A percentile compares a stretch with the other conserved stretches of the same genome.
Evolutionary conservation across 2,888 invertebrate species (phyloP).

Genomic region (Folsomia candida): DNA sequence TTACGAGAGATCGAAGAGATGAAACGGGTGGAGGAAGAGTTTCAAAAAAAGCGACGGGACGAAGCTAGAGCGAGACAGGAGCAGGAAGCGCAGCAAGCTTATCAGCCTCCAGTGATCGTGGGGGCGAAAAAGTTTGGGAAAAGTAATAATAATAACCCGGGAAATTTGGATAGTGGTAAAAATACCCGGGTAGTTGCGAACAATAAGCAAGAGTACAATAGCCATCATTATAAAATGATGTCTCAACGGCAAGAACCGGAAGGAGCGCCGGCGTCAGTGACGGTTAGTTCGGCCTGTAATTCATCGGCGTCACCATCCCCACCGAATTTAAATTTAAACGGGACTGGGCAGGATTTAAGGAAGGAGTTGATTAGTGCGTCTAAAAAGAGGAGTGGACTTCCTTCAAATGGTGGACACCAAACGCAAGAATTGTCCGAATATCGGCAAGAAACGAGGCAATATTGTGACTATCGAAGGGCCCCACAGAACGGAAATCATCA

Average conservation of each 20-base stretch:
- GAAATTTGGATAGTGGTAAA: neutral
- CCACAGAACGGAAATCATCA: too few species aligned
- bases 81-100: slow-evolving; percentile 29
- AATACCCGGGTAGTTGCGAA: neutral
- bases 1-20: slow-evolving; percentile 76
- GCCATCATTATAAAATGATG: slow-evolving; percentile 10
- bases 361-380: slow-evolving; percentile 49
- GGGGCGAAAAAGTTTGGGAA: neutral
- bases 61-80: slow-evolving; percentile 59
- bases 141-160: neutral
- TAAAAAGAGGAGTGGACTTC: slow-evolving; percentile 42
- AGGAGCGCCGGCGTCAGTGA: slow-evolving; percentile 51
- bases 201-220: slow-evolving; percentile 4
- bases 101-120: neutral
- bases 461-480: slow-evolving; percentile 46
- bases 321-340: neutral
- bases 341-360: slow-evolving; percentile 36
- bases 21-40: slow-evolving; percentile 81
- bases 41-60: slow-evolving; percentile 68
- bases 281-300: slow-evolving; percentile 20
- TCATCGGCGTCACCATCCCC: neutral
- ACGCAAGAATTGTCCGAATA: slow-evolving; percentile 50
- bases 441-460: slow-evolving; percentile 48
- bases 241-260: slow-evolving; percentile 51
- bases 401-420: slow-evolving; percentile 19